A percentile compares a stretch with the other conserved stretches of the same genome.
Evolutionary conservation across 2,797 vertebrate genomes (phyloP).

Genomic region (Argentina silus): DNA sequence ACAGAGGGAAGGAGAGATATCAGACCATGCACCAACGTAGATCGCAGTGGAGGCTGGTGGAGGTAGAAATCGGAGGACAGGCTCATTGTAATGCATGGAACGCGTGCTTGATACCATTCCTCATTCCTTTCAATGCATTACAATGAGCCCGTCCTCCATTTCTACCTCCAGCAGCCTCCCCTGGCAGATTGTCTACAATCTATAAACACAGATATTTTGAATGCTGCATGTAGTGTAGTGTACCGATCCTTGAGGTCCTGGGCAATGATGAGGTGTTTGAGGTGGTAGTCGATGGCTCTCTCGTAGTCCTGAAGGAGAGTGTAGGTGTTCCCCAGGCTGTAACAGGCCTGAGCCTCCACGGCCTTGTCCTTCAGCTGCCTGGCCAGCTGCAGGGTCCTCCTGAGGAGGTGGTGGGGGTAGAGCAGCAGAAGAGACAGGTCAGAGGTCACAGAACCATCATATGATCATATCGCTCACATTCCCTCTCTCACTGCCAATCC

Average conservation of each 20-base stretch:
- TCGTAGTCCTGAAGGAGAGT: constrained; percentile 95
- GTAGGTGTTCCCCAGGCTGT: constrained; percentile 95
- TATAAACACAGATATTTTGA: too few relatives aligned
- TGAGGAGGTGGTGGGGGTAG: constrained; percentile 58
- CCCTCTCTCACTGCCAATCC: neutral
- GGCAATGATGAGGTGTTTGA: constrained; percentile 93
- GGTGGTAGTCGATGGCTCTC: constrained; percentile 92
- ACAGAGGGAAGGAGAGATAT: constrained; percentile 41
- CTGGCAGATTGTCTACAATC: too few relatives aligned
- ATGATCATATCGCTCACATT: neutral
- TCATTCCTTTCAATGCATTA: too few relatives aligned
- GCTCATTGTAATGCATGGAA: too few relatives aligned
- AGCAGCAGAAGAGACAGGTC: constrained; percentile 24
- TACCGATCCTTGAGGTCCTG: constrained; percentile 91
- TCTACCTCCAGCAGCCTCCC: too few relatives aligned
- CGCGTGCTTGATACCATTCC: too few relatives aligned
- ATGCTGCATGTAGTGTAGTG: neutral
- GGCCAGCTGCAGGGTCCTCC: constrained; percentile 90
- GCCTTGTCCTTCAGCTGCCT: constrained; percentile 90
- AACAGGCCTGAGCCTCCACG: constrained; percentile 95
- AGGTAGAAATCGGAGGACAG: too few relatives aligned
- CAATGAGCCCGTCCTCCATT: too few relatives aligned
- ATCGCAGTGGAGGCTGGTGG: too few relatives aligned
- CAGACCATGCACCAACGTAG: too few relatives aligned
- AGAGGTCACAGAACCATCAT: constrained; percentile 45